Evolutionary conservation across 2,888 invertebrate species (phyloP).

Genomic region (Isotomurus palustris): DNA sequence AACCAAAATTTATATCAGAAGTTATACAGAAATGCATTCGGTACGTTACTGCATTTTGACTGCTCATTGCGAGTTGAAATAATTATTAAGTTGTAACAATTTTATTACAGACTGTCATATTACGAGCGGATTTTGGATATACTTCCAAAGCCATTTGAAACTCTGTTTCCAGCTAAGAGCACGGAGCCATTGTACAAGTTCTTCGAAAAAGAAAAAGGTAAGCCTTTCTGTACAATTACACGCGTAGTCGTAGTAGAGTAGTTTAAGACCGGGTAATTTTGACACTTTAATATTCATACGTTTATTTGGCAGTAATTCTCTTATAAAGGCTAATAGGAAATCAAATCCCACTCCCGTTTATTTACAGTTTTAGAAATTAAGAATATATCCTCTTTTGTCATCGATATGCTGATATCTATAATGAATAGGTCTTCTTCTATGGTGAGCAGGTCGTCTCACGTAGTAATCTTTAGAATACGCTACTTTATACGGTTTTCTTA

Average conservation of each 20-base stretch:
- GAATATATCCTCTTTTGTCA: conserved; percentile 33
- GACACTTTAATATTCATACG: too few species aligned
- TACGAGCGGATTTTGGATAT: conserved; percentile 89
- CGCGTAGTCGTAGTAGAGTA: too few species aligned
- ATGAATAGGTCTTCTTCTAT: conserved; percentile 12
- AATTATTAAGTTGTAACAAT: background rate
- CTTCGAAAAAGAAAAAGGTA: conserved; percentile 81
- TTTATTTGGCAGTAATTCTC: too few species aligned
- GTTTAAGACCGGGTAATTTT: too few species aligned
- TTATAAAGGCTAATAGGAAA: too few species aligned
- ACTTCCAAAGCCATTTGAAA: conserved; percentile 79
- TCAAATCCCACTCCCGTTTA: too few species aligned
- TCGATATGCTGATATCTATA: conserved; percentile 11
- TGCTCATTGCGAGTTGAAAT: too few species aligned
- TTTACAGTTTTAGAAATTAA: conserved; percentile 37
- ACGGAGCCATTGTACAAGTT: conserved; percentile 88
- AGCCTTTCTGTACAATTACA: conserved; percentile 50
- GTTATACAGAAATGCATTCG: conserved; percentile 84
- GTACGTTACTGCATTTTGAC: conserved; percentile 54
- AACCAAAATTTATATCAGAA: conserved; percentile 90
- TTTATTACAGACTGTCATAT: conserved; percentile 72
- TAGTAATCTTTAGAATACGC: conserved; percentile 3
- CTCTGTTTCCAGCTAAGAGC: conserved; percentile 70
- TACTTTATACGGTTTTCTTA: background rate
- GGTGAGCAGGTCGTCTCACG: conserved; percentile 5